Evolutionary conservation across 2,888 invertebrate species (phyloP).

Genomic region (Phania funesta): DNA sequence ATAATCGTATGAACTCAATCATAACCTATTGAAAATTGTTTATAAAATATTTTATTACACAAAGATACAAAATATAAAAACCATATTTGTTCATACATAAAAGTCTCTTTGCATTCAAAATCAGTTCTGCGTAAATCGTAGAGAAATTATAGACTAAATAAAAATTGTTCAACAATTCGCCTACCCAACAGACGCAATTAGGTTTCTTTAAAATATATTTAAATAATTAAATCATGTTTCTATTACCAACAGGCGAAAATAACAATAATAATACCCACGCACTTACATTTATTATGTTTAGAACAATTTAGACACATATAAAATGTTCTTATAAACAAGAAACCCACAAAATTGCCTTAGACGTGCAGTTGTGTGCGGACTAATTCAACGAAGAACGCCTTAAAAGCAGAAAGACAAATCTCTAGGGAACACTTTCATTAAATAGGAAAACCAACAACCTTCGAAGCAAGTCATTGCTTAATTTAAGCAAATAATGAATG

Average conservation of each 20-base stretch:
- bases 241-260: conserved; percentile 33
- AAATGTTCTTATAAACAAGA: conserved; percentile 5
- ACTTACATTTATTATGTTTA: conserved; percentile 23
- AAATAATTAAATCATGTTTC: conserved; percentile 69
- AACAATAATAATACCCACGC: conserved; percentile 20
- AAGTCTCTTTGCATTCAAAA: too few relatives aligned
- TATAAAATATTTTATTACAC: too few relatives aligned
- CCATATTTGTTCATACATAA: too few relatives aligned
- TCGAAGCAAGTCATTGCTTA: conserved; percentile 44
- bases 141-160: too few relatives aligned
- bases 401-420: conserved; percentile 44
- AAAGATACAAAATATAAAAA: too few relatives aligned
- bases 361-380: not conserved
- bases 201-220: not conserved
- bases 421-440: conserved; percentile 74
- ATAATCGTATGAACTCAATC: too few relatives aligned
- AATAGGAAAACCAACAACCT: conserved; percentile 64
- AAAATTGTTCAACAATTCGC: too few relatives aligned
- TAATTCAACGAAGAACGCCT: conserved; percentile 26
- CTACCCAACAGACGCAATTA: not conserved
- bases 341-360: conserved; percentile 38
- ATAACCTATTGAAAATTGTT: too few relatives aligned
- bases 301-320: conserved; percentile 19
- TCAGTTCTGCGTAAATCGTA: too few relatives aligned
- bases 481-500: conserved; percentile 38